These are phyloP conservation scores for Smutsia gigantea DNA, from an alignment of 2,797 vertebrate species.

Conservation along the genomic window DNA sequence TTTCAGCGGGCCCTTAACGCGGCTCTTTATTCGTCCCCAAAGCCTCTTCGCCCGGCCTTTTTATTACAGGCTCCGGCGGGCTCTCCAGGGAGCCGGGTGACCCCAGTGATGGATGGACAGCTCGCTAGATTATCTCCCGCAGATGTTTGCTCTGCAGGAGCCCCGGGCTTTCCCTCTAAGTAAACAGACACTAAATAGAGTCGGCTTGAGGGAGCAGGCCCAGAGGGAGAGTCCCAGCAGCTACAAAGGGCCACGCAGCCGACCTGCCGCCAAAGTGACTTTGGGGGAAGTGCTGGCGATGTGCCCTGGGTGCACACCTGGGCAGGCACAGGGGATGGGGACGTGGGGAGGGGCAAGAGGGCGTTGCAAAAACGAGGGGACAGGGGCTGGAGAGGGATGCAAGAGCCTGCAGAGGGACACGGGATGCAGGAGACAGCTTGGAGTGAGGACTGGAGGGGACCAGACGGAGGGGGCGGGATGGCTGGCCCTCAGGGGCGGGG, in stretches of 20 bases:
- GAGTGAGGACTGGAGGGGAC: too few species aligned
- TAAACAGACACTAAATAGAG: conserved; percentile 91
- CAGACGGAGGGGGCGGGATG: accelerated
- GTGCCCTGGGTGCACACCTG: background rate
- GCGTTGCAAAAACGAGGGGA: accelerated
- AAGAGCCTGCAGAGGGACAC: accelerated
- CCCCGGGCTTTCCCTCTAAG: conserved; percentile 89
- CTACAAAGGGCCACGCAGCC: conserved; percentile 61
- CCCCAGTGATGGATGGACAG: conserved; percentile 91
- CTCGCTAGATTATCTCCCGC: conserved; percentile 91
- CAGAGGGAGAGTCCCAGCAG: conserved; percentile 81
- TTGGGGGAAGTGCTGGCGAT: conserved; percentile 31
- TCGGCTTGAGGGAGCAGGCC: conserved; percentile 79
- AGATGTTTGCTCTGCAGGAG: conserved; percentile 91
- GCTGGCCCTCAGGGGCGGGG: background rate
- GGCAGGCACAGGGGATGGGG: background rate
- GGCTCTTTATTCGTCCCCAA: conserved; percentile 92
- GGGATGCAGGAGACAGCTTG: background rate
- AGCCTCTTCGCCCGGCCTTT: conserved; percentile 91
- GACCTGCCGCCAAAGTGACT: conserved; percentile 73
- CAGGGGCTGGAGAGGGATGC: background rate
- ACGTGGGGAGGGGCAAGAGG: background rate
- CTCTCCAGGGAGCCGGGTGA: conserved; percentile 88
- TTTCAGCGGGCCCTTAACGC: conserved; percentile 91
- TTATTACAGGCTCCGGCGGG: conserved; percentile 88